Percentiles rank a stretch among this genome's conserved stretches.
phyloP scores from a whole-genome alignment of 2,888 invertebrate genomes.

The Tetropium fuscum region DNA sequence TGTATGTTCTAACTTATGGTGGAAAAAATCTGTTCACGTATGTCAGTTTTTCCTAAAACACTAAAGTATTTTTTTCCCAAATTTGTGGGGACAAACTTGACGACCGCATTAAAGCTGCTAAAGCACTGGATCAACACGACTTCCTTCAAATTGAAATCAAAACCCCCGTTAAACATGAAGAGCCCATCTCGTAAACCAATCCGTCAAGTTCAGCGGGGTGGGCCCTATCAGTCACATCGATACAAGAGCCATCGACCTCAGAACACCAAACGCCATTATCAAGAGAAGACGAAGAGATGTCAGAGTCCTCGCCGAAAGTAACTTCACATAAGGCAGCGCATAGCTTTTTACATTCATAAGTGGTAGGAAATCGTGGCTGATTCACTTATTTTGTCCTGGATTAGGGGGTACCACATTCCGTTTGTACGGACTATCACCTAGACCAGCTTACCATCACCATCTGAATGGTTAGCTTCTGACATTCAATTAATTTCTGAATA shows the following conservation, averaged over 20 bases:
- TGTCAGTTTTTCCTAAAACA: no score
- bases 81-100: constrained; percentile 3
- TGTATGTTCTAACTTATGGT: no score
- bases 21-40: no score
- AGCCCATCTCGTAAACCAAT: background rate
- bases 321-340: background rate
- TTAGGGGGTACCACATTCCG: background rate
- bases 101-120: constrained; percentile 5
- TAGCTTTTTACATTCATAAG: background rate
- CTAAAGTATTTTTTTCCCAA: no score
- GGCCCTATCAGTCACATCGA: background rate
- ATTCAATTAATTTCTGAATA: background rate
- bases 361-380: background rate
- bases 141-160: background rate
- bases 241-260: background rate
- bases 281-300: background rate
- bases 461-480: background rate
- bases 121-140: background rate
- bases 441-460: background rate
- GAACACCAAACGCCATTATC: background rate
- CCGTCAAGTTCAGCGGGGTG: background rate
- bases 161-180: background rate
- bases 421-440: background rate
- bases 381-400: background rate
- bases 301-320: background rate